These are phyloP conservation scores for Acanthosepion esculentum DNA, from an alignment of 2,888 invertebrate genomes.

Conservation along the genomic window DNA sequence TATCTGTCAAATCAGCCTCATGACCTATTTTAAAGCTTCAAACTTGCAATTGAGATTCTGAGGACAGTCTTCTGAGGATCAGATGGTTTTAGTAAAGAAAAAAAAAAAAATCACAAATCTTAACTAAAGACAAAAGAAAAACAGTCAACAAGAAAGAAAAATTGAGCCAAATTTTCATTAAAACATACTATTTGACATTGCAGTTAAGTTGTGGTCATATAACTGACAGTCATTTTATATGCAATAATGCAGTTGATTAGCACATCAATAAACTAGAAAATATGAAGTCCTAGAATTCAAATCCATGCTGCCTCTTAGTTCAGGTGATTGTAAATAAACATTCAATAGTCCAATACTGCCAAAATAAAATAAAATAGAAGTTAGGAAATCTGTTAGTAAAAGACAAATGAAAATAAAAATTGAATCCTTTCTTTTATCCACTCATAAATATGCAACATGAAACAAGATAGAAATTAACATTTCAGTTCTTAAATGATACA, in stretches of 20 bases:
- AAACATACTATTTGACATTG: not conserved
- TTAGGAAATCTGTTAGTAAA: not conserved
- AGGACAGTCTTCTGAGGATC: not conserved
- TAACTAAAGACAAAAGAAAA: not conserved
- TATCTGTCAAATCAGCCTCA: too few species aligned
- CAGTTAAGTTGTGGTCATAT: not conserved
- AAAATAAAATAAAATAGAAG: slow-evolving; percentile 33
- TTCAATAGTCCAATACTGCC: not conserved
- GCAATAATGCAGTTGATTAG: not conserved
- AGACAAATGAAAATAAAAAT: not conserved
- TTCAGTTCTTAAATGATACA: not conserved
- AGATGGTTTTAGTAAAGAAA: not conserved
- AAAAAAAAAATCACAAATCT: not conserved
- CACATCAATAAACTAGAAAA: not conserved
- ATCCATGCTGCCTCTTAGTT: not conserved
- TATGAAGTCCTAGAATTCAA: not conserved
- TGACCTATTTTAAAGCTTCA: too few species aligned
- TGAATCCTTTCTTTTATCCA: not conserved
- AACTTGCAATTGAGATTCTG: not conserved
- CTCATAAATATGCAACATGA: not conserved
- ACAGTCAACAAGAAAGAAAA: not conserved
- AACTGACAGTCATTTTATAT: not conserved
- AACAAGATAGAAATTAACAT: not conserved
- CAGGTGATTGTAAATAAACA: not conserved
- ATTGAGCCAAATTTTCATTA: not conserved